Conservation (phyloP, 1,140 invertebrate genomes). For the Holotrichia oblita region DNA sequence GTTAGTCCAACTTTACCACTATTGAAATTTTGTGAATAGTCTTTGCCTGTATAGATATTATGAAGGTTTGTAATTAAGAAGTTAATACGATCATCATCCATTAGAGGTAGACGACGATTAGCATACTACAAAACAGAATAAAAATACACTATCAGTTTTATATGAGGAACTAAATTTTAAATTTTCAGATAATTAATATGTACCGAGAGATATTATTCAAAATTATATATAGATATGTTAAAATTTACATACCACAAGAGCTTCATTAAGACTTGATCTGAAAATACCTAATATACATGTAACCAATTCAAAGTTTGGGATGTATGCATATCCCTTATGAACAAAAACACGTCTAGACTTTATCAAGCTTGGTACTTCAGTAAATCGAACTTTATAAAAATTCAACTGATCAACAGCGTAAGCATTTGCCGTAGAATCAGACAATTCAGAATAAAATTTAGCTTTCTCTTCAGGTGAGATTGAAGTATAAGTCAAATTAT, state of each 20-base stretch:
- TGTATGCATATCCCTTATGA: constrained; percentile 86
- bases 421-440: constrained; percentile 64
- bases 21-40: constrained; percentile 66
- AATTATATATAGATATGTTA: neutral
- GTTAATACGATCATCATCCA: constrained; percentile 85
- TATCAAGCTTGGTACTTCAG: constrained; percentile 88
- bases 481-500: constrained; percentile 75
- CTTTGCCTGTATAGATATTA: constrained; percentile 69
- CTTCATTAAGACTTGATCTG: constrained; percentile 40
- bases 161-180: too few species aligned
- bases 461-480: constrained; percentile 76
- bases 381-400: constrained; percentile 89
- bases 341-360: constrained; percentile 82
- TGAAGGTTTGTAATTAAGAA: constrained; percentile 77
- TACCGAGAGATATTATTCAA: too few species aligned
- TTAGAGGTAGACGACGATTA: constrained; percentile 64
- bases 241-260: constrained; percentile 42
- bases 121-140: constrained; percentile 36
- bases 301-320: constrained; percentile 84
- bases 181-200: too few species aligned
- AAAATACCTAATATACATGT: constrained; percentile 77
- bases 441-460: constrained; percentile 67
- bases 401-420: constrained; percentile 67
- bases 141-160: neutral
- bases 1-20: constrained; percentile 58